These are phyloP conservation scores for Cosmopolites sordidus DNA, from an alignment of 2,888 invertebrate species.

Conservation along the genomic window DNA sequence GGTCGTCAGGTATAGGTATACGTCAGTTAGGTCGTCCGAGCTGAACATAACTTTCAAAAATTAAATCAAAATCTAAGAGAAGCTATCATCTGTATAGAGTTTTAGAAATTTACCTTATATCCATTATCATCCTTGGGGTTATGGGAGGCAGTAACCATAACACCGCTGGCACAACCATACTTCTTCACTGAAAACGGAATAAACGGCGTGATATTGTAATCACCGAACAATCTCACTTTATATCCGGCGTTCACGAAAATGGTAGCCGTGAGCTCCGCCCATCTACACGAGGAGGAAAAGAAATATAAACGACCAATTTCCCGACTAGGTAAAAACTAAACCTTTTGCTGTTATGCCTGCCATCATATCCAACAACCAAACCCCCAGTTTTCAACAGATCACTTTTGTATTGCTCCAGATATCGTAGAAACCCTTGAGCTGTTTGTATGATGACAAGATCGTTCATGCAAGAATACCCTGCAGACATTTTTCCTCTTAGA, in stretches of 20 bases:
- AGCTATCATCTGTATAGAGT: too few species aligned
- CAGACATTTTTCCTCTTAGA: slow-evolving; percentile 85
- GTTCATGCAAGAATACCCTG: slow-evolving; percentile 92
- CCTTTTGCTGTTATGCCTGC: slow-evolving; percentile 85
- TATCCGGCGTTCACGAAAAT: slow-evolving; percentile 69
- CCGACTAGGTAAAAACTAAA: slow-evolving; percentile 41
- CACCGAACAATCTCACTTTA: slow-evolving; percentile 72
- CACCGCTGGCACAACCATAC: slow-evolving; percentile 75
- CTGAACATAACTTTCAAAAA: slow-evolving; percentile 1
- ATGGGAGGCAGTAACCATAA: slow-evolving; percentile 99
- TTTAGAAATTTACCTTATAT: slow-evolving; percentile 85
- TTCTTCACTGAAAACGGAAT: slow-evolving; percentile 80
- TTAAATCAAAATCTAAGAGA: too few species aligned
- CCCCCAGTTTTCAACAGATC: slow-evolving; percentile 62
- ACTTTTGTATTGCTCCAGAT: slow-evolving; percentile 60
- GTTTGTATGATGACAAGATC: slow-evolving; percentile 95
- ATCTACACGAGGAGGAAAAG: slow-evolving; percentile 53
- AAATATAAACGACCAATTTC: not conserved
- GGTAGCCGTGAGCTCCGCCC: slow-evolving; percentile 81
- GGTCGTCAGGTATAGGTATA: too few species aligned
- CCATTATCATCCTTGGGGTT: slow-evolving; percentile 96
- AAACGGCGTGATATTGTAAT: slow-evolving; percentile 87
- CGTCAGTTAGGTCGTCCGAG: too few species aligned
- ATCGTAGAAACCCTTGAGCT: slow-evolving; percentile 80
- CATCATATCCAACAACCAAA: slow-evolving; percentile 88